A percentile compares a stretch with the other conserved stretches of the same genome.
phyloP scores from a whole-genome alignment of 2,113 vertebrate genomes.

The Pogona vitticeps region DNA sequence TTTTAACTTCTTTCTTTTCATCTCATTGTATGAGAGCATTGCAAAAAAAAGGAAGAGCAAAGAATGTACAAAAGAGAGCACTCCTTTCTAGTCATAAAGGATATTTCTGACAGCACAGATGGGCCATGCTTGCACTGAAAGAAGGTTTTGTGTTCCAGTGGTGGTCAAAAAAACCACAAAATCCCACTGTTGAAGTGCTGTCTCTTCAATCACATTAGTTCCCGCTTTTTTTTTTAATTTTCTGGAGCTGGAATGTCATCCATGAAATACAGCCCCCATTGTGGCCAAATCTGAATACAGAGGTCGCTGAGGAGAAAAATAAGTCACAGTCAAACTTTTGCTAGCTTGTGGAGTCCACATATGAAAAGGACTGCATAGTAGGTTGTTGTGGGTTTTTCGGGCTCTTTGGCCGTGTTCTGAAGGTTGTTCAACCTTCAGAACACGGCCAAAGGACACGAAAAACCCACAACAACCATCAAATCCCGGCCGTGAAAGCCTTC shows the following conservation, averaged over 20 bases:
- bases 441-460: no score
- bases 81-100: background rate
- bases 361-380: no score
- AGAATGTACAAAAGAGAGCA: background rate
- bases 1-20: background rate
- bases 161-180: background rate
- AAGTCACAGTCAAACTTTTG: no score
- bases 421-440: no score
- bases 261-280: no score
- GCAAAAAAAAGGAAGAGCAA: background rate
- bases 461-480: no score
- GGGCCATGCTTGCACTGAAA: background rate
- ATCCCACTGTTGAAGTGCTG: background rate
- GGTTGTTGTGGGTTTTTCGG: no score
- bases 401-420: no score
- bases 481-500: no score
- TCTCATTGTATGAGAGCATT: background rate
- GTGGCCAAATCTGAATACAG: no score
- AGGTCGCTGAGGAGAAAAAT: no score
- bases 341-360: no score
- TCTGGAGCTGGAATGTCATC: background rate
- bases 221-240: background rate
- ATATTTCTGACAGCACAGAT: background rate
- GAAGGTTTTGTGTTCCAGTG: background rate
- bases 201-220: background rate